phyloP scores from a whole-genome alignment of 2,888 invertebrate species.

The Apoda limacodes region DNA sequence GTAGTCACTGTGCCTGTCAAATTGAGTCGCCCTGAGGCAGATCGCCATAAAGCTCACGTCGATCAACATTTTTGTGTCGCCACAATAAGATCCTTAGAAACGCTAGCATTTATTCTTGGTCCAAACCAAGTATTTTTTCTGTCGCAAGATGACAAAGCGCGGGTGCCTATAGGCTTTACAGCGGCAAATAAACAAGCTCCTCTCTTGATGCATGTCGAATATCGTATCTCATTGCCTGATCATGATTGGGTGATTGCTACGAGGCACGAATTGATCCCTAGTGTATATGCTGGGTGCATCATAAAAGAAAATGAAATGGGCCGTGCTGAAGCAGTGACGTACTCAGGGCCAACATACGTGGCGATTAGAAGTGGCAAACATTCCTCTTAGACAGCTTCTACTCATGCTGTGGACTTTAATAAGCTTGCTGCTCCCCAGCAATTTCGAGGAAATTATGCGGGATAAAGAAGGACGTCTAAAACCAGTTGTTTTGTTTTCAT shows the following conservation, averaged over 20 bases:
- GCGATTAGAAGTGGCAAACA: constrained; percentile 17
- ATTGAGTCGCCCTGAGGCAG: constrained; percentile 16
- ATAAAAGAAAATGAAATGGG: constrained; percentile 16
- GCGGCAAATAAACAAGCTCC: no score
- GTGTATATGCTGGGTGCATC: constrained; percentile 15
- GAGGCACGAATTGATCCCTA: constrained; percentile 14
- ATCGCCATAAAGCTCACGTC: constrained; percentile 14
- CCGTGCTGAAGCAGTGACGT: constrained; percentile 12
- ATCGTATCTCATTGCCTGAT: constrained; percentile 13
- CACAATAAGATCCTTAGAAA: constrained; percentile 7
- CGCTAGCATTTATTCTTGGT: constrained; percentile 4
- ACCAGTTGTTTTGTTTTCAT: constrained; percentile 18
- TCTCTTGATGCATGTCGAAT: constrained; percentile 14
- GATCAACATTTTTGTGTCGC: constrained; percentile 10
- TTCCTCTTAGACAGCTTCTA: constrained; percentile 13
- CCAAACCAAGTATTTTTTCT: constrained; percentile 18
- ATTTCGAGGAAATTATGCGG: no score
- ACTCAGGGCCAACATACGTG: constrained; percentile 12
- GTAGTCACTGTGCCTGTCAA: constrained; percentile 20
- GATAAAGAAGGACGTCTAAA: constrained; percentile 13
- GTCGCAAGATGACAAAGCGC: constrained; percentile 23
- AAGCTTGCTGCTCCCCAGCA: constrained; percentile 5
- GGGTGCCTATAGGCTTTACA: constrained; percentile 13
- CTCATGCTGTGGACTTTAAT: no score
- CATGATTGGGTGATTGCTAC: constrained; percentile 15